Percentiles rank a stretch among this genome's conserved stretches.
phyloP scores from a whole-genome alignment of 2,797 vertebrate genomes.

The Anisognathus igniventris region DNA sequence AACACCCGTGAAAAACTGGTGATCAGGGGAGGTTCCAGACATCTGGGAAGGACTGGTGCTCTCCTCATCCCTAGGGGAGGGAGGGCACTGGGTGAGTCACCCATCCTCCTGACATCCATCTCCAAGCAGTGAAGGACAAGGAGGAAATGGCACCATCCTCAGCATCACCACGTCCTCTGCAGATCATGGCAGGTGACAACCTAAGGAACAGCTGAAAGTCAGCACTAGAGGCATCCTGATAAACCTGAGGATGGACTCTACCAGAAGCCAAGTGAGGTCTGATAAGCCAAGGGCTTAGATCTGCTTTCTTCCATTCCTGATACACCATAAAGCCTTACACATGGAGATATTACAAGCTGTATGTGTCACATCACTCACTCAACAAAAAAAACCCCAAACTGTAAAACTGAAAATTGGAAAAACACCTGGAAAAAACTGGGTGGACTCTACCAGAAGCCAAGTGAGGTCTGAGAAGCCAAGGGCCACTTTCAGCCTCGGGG shows the following conservation, averaged over 20 bases:
- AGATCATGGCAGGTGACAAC: not conserved
- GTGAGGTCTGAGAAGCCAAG: not conserved
- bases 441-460: not conserved
- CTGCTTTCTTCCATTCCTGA: too few relatives aligned
- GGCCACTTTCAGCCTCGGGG: not conserved
- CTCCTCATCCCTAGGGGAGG: not conserved
- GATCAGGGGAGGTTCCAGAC: not conserved
- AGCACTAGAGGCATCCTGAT: too few relatives aligned
- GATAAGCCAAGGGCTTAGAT: not conserved
- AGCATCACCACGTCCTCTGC: fast-evolving
- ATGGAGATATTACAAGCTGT: too few relatives aligned
- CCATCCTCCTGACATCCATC: not conserved
- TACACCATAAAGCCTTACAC: too few relatives aligned
- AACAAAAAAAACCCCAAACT: too few relatives aligned
- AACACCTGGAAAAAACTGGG: too few relatives aligned
- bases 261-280: not conserved
- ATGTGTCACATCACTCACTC: too few relatives aligned
- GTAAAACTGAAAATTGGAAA: too few relatives aligned
- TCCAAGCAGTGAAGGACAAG: not conserved
- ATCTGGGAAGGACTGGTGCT: not conserved
- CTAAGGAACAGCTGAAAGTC: not conserved
- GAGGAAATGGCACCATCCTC: fast-evolving
- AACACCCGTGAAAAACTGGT: not conserved
- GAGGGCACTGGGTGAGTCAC: fast-evolving
- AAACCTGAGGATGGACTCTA: not conserved